phyloP scores from a whole-genome alignment of 2,888 invertebrate genomes.

The Thecocarcelia acutangulata region DNA sequence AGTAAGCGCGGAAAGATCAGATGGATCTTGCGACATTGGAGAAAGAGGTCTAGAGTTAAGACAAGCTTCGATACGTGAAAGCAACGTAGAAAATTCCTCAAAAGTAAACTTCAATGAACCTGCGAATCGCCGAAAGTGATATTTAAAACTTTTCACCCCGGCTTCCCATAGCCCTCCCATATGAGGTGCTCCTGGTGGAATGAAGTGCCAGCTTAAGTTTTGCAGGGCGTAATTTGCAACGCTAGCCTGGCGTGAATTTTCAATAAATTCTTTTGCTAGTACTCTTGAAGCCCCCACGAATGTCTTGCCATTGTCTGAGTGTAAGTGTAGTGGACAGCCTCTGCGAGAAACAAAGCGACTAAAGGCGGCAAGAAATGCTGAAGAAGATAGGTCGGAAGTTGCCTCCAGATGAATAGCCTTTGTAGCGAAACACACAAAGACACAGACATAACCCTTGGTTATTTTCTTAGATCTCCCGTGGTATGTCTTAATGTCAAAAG shows the following conservation, averaged over 20 bases:
- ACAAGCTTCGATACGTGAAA: constrained; percentile 23
- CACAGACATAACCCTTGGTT: neutral
- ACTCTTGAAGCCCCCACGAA: neutral
- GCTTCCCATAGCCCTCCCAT: too few relatives aligned
- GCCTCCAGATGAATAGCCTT: too few relatives aligned
- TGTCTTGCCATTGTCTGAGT: too few relatives aligned
- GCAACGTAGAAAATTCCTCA: constrained; percentile 56
- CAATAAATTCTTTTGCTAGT: neutral
- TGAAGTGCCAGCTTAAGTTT: constrained; percentile 33
- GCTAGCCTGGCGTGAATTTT: neutral
- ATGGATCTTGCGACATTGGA: constrained; percentile 24
- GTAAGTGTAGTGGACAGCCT: too few relatives aligned
- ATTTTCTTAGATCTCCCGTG: neutral
- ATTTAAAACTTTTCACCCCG: too few relatives aligned
- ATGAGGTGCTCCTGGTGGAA: too few relatives aligned
- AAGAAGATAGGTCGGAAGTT: constrained; percentile 37
- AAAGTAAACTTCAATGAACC: constrained; percentile 10
- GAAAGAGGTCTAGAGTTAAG: constrained; percentile 43
- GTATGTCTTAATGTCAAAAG: neutral
- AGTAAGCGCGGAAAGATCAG: too few relatives aligned
- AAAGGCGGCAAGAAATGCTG: constrained; percentile 50
- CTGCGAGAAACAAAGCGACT: neutral
- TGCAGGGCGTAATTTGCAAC: too few relatives aligned
- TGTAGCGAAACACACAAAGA: neutral
- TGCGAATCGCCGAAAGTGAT: constrained; percentile 24